A percentile compares a stretch with the other conserved stretches of the same genome.
These are phyloP conservation scores for Oxyteleia sp. DNA, from an alignment of 2,888 invertebrate species.

Conservation along the genomic window DNA sequence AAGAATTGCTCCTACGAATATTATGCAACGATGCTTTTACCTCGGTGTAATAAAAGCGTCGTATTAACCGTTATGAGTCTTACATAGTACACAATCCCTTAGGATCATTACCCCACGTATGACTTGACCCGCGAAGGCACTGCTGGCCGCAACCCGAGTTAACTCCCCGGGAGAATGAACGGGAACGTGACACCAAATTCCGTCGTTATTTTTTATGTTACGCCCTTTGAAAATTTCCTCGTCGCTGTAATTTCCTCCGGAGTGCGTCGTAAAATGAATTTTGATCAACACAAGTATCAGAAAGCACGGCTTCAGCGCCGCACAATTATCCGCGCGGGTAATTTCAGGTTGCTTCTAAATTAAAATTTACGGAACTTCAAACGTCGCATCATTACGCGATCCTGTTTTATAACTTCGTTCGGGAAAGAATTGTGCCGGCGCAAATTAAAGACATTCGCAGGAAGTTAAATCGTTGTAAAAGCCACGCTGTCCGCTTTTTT, in stretches of 20 bases:
- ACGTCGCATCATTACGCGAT: constrained; percentile 1
- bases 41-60: not conserved
- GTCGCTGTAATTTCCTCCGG: too few species aligned
- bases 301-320: not conserved
- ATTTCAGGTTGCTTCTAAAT: constrained; percentile 11
- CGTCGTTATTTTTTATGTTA: too few species aligned
- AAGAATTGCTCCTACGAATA: not conserved
- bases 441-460: constrained; percentile 1
- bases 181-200: too few species aligned
- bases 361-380: constrained; percentile 10
- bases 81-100: constrained; percentile 10
- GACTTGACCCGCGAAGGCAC: not conserved
- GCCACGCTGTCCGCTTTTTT: not conserved
- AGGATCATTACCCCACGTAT: constrained; percentile 2
- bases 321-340: not conserved
- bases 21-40: constrained; percentile 6
- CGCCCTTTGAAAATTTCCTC: too few species aligned
- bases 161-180: not conserved
- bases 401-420: not conserved
- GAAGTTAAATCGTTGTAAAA: constrained; percentile 7
- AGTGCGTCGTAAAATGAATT: not conserved
- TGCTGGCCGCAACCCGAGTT: not conserved
- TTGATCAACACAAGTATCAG: not conserved
- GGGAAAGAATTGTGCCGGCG: not conserved
- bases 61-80: not conserved